These are phyloP conservation scores for Lepisosteus osseus DNA, from an alignment of 2,113 vertebrate species.

Conservation along the genomic window DNA sequence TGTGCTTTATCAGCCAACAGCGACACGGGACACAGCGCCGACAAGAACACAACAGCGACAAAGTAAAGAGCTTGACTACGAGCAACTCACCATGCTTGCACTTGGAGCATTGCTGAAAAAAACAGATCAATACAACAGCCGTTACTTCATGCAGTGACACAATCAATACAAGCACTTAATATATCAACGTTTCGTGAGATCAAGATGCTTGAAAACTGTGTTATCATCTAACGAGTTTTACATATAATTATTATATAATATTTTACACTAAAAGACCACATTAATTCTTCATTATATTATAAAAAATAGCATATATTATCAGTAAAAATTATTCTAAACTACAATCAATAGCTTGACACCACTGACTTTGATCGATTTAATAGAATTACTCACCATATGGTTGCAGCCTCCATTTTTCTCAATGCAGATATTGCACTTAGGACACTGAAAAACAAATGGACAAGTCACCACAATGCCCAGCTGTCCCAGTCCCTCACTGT, in stretches of 20 bases:
- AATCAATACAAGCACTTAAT: background rate
- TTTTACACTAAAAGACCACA: too few species aligned
- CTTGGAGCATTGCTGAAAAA: constrained; percentile 97
- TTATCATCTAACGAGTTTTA: too few species aligned
- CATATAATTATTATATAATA: too few species aligned
- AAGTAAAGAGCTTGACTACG: background rate
- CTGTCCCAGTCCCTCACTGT: too few species aligned
- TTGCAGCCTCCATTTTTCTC: constrained; percentile 99
- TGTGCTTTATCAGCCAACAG: too few species aligned
- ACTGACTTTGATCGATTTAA: background rate
- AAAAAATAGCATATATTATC: too few species aligned
- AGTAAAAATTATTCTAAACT: too few species aligned
- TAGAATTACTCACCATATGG: constrained; percentile 89
- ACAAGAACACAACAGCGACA: too few species aligned
- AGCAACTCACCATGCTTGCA: constrained; percentile 89
- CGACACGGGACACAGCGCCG: too few species aligned
- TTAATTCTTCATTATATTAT: too few species aligned
- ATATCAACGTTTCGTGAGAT: background rate
- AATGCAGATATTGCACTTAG: constrained; percentile 99
- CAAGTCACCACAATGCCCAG: background rate
- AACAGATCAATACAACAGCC: constrained; percentile 1
- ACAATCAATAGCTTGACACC: too few species aligned
- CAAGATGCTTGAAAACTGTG: too few species aligned
- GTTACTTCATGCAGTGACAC: background rate
- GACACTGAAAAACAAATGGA: constrained; percentile 76